Conservation (phyloP, 1,140 invertebrate species). For the Aphis gossypii region DNA sequence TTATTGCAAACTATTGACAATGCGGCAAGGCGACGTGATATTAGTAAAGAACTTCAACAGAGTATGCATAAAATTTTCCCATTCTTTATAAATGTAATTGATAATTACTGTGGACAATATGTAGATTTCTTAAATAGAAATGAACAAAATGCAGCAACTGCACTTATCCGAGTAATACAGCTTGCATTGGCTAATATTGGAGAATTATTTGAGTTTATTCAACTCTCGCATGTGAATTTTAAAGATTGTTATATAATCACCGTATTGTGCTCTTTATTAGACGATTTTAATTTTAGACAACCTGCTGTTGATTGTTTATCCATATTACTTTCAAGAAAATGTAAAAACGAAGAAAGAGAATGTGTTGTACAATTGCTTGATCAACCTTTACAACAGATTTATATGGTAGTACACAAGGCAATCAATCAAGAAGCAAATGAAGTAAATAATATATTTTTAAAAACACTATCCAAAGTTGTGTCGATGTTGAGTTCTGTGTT, state of each 20-base stretch:
- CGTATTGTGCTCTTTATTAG: conserved; percentile 39
- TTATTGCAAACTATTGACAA: conserved; percentile 70
- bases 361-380: conserved; percentile 45
- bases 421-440: conserved; percentile 50
- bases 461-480: conserved; percentile 54
- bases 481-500: conserved; percentile 52
- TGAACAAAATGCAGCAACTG: conserved; percentile 41
- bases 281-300: conserved; percentile 52
- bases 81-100: conserved; percentile 53
- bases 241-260: conserved; percentile 56
- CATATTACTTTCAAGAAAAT: conserved; percentile 44
- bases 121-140: conserved; percentile 40
- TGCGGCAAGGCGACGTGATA: conserved; percentile 70
- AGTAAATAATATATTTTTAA: conserved; percentile 54
- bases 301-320: conserved; percentile 44
- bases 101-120: conserved; percentile 45
- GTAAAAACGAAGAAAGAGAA: conserved; percentile 55
- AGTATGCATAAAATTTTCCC: conserved; percentile 46
- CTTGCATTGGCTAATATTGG: conserved; percentile 49
- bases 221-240: conserved; percentile 47
- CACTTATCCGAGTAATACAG: conserved; percentile 28
- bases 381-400: conserved; percentile 48
- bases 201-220: conserved; percentile 51
- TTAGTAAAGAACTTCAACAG: conserved; percentile 38
- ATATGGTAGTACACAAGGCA: conserved; percentile 28